These are phyloP conservation scores for Sclerurus mexicanus DNA, from an alignment of 2,113 vertebrate genomes.

Conservation along the genomic window DNA sequence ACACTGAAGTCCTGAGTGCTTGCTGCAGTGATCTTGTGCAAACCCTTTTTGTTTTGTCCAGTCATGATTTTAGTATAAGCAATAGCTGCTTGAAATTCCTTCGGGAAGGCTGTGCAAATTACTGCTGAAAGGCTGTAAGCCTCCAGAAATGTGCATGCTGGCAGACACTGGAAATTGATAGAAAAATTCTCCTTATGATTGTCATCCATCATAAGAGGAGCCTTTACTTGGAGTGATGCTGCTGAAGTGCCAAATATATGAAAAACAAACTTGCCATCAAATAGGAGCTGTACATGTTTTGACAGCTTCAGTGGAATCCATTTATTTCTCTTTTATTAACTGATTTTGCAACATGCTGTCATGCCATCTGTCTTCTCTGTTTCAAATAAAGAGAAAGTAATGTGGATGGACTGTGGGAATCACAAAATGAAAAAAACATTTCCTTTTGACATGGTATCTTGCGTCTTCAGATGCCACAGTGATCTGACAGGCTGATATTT, in stretches of 20 bases:
- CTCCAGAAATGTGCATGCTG: background rate
- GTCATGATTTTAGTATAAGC: background rate
- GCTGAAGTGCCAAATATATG: background rate
- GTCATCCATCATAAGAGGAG: background rate
- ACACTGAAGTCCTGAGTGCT: background rate
- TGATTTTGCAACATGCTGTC: background rate
- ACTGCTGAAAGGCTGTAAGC: background rate
- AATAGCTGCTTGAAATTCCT: background rate
- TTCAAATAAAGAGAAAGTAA: background rate
- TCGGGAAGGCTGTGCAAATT: background rate
- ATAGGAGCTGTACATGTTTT: background rate
- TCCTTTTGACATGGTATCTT: background rate
- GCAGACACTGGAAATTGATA: background rate
- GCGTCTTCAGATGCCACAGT: background rate
- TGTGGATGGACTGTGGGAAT: background rate
- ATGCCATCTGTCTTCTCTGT: background rate
- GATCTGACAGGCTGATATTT: background rate
- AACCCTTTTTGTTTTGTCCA: background rate
- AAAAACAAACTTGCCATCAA: background rate
- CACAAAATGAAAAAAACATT: background rate
- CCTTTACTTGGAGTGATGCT: background rate
- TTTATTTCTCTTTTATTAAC: background rate
- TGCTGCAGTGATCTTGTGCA: background rate
- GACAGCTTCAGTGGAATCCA: background rate
- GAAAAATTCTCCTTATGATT: background rate